Evolutionary conservation across 1,140 invertebrate species (phyloP).

Genomic region (Leptopilina boulardi): DNA sequence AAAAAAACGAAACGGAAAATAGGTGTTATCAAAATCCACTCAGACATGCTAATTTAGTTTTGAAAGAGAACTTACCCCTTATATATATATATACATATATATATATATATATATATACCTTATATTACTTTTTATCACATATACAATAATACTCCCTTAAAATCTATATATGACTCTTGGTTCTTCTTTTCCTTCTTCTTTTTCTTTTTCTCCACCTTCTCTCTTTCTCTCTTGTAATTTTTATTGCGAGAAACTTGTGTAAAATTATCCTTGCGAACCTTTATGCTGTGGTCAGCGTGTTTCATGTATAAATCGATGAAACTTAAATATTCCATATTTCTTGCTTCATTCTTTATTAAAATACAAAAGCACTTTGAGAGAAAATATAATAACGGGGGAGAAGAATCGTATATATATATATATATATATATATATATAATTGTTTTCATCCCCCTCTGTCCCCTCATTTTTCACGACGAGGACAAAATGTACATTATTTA

Average conservation of each 20-base stretch:
- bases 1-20: neutral
- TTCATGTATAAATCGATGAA: neutral
- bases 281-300: neutral
- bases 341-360: constrained; percentile 24
- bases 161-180: neutral
- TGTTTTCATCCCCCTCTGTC: neutral
- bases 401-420: neutral
- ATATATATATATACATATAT: no score
- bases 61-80: neutral
- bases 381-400: constrained; percentile 11
- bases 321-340: neutral
- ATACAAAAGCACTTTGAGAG: neutral
- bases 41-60: constrained; percentile 68
- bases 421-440: no score
- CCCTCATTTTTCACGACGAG: no score
- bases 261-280: constrained; percentile 55
- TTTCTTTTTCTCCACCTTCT: no score
- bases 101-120: no score
- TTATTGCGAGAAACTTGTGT: constrained; percentile 57
- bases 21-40: constrained; percentile 49
- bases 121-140: constrained; percentile 31
- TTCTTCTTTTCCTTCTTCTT: no score
- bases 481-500: no score
- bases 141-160: neutral
- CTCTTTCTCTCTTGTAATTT: constrained; percentile 56